Evolutionary conservation across 2,113 vertebrate species (phyloP), one percentile per base, ranked within the genome.

Genomic region (Dinomys branickii): DNA sequence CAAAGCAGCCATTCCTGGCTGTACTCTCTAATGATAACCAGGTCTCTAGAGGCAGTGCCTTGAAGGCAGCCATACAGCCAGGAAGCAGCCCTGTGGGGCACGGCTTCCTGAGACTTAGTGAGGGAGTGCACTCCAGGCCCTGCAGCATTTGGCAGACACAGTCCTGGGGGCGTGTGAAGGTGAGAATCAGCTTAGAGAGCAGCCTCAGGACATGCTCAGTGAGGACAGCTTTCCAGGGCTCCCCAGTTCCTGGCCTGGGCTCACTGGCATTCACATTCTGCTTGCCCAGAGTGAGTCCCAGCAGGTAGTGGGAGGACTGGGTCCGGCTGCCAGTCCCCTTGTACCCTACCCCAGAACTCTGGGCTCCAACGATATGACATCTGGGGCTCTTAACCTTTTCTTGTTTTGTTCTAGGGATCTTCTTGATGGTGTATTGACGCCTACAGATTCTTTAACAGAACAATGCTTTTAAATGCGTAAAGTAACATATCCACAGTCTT

Each of bases 81-180:
- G 1, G 13, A 44, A 75, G 38, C 41, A 88, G 61, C 59, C 44
- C 33, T 14, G 4, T 3, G 9, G 58, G 38, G 35, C 3, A 30
- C 16, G 20, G 38, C 50, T 41, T 9, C 17, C 10, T 73, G 61
- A 85, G 84, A 12, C 19, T 52, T 44, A 11, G 24, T 22, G 33
- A 90, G 13, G 75, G 91, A 54, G 65, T 41, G 19, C 7, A 4
- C 30, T 63, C n/a, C 24, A 35, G 44, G 52, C 13, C 6, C 0
- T 1, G 1, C 0, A 5, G 35, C 7, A 4, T 13, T 35, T 11
- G 11, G 26, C 12, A 67, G 17, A 0, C 4, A 1, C 0, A 7
- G 63, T 77, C 38, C 71, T 17, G 35, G 41, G 59, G 9, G 14
- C 33, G 50, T 9, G 2, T 8, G 50, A 65, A 52, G 44, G 67